A percentile compares a stretch with the other conserved stretches of the same genome.
phyloP scores from a whole-genome alignment of 2,888 invertebrate genomes.

The Timema cristinae region DNA sequence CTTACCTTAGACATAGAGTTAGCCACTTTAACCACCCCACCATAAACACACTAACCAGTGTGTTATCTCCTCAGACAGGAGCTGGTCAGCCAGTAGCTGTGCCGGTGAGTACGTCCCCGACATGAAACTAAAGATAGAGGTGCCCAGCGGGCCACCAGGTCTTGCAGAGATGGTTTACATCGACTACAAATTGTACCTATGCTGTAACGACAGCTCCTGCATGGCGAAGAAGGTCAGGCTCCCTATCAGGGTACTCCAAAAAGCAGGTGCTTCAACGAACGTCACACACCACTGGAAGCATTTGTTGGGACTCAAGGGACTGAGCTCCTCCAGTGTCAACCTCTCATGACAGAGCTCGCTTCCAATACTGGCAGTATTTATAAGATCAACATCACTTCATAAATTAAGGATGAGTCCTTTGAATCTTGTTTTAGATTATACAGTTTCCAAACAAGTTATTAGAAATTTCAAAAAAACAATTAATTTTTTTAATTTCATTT shows the following conservation, averaged over 20 bases:
- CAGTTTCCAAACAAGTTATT: no score
- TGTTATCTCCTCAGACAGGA: neutral
- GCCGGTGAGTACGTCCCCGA: neutral
- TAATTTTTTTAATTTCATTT: no score
- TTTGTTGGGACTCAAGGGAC: neutral
- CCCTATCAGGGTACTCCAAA: neutral
- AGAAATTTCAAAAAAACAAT: no score
- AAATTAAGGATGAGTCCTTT: no score
- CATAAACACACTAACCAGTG: neutral
- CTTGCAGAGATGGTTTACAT: neutral
- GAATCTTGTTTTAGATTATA: no score
- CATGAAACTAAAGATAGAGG: neutral
- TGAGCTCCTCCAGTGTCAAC: neutral
- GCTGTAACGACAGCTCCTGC: neutral
- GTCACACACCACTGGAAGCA: neutral
- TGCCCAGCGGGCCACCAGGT: neutral
- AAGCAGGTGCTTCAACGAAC: neutral
- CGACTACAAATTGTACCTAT: constrained; percentile 7
- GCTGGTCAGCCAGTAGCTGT: neutral
- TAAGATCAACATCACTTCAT: no score
- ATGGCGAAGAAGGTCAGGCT: neutral
- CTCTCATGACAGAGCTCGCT: neutral
- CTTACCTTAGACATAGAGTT: no score
- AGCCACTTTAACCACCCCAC: neutral
- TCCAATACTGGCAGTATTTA: no score